Evolutionary conservation across 2,797 vertebrate species (phyloP).

Genomic region (Cynopterus sphinx): DNA sequence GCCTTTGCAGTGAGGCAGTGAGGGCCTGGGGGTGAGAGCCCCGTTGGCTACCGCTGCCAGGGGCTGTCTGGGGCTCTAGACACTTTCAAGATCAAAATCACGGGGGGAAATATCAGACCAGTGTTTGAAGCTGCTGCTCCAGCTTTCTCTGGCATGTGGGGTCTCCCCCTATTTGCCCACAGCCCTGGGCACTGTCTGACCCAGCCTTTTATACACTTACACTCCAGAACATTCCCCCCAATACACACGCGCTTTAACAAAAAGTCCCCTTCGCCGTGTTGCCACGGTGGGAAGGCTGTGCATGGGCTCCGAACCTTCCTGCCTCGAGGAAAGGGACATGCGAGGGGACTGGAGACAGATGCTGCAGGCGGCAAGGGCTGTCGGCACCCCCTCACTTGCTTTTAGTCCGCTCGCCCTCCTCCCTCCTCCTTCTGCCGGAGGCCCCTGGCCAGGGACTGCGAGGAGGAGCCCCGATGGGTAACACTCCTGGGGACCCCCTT

Average conservation of each 20-base stretch:
- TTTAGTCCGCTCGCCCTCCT: background rate
- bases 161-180: background rate
- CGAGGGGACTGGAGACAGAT: background rate
- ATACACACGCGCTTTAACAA: slow-evolving; percentile 47
- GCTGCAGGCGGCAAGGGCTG: too few species aligned
- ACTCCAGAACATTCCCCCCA: slow-evolving; percentile 66
- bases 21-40: slow-evolving; percentile 67
- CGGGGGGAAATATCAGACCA: slow-evolving; percentile 68
- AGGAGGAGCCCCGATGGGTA: background rate
- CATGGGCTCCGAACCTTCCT: background rate
- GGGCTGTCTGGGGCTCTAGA: slow-evolving; percentile 80
- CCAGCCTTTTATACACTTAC: slow-evolving; percentile 60
- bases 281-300: background rate
- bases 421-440: background rate
- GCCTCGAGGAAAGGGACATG: background rate
- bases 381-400: accelerated
- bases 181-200: slow-evolving; percentile 65
- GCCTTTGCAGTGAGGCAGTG: slow-evolving; percentile 66
- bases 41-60: slow-evolving; percentile 58
- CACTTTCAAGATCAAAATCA: slow-evolving; percentile 83
- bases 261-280: background rate
- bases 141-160: slow-evolving; percentile 45
- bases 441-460: background rate
- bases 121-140: slow-evolving; percentile 69
- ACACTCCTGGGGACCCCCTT: background rate